These are phyloP conservation scores for Eulimnadia texana DNA, from an alignment of 1,140 invertebrate genomes.

Conservation along the genomic window DNA sequence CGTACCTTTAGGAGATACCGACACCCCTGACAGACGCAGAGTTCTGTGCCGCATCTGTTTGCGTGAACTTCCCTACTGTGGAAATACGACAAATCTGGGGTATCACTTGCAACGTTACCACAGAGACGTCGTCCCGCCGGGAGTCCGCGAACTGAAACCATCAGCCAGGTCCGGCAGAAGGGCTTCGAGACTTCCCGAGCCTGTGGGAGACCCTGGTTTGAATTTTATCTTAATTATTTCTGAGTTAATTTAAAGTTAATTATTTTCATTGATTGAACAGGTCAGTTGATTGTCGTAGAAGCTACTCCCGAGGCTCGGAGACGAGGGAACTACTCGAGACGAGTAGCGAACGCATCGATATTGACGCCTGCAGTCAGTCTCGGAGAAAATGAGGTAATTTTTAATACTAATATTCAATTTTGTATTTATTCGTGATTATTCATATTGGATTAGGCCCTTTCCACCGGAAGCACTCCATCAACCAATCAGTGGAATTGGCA, in stretches of 20 bases:
- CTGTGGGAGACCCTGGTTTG: slow-evolving; percentile 9
- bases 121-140: slow-evolving; percentile 11
- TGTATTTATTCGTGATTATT: too few relatives aligned
- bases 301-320: slow-evolving; percentile 5
- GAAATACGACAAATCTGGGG: slow-evolving; percentile 16
- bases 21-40: slow-evolving; percentile 13
- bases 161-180: slow-evolving; percentile 1
- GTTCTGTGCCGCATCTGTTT: slow-evolving; percentile 13
- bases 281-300: slow-evolving; percentile 8
- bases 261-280: neutral
- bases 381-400: slow-evolving; percentile 3
- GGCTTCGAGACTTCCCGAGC: slow-evolving; percentile 11
- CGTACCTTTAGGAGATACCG: slow-evolving; percentile 13
- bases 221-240: neutral
- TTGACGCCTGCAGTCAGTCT: neutral
- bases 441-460: too few relatives aligned
- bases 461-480: neutral
- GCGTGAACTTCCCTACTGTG: slow-evolving; percentile 14
- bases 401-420: too few relatives aligned
- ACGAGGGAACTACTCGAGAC: slow-evolving; percentile 2
- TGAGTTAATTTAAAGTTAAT: neutral
- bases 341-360: neutral
- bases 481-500: slow-evolving; percentile 14
- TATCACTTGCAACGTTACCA: slow-evolving; percentile 17
- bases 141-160: slow-evolving; percentile 9